Evolutionary conservation across 2,888 invertebrate genomes (phyloP).

Genomic region (Dolichomitus sp.): DNA sequence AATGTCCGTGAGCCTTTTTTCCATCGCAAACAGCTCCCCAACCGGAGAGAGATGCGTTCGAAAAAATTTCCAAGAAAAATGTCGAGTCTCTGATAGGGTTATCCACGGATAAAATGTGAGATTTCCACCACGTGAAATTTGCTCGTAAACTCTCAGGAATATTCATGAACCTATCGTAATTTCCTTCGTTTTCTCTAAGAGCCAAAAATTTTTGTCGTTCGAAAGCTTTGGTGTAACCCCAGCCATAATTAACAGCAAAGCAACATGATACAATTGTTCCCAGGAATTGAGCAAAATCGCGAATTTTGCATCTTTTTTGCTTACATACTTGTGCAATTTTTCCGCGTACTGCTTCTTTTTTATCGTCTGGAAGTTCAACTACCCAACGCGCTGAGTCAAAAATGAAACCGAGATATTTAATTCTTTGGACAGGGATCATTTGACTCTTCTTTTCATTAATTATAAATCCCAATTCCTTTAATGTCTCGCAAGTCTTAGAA

Average conservation of each 20-base stretch:
- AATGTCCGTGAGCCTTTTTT: constrained; percentile 35
- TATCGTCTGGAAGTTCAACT: constrained; percentile 46
- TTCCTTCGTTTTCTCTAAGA: constrained; percentile 16
- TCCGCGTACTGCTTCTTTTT: constrained; percentile 34
- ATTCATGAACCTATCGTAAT: constrained; percentile 46
- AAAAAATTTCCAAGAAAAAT: constrained; percentile 38
- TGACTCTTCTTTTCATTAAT: constrained; percentile 52
- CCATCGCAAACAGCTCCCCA: constrained; percentile 38
- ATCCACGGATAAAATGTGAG: not conserved
- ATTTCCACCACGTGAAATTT: constrained; percentile 51
- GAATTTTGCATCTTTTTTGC: constrained; percentile 26
- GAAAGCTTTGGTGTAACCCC: constrained; percentile 39
- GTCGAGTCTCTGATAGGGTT: constrained; percentile 26
- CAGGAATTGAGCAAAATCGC: constrained; percentile 46
- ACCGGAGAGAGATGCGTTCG: constrained; percentile 41
- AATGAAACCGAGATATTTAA: constrained; percentile 42
- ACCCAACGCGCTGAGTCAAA: constrained; percentile 45
- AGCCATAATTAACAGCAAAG: constrained; percentile 45
- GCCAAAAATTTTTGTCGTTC: constrained; percentile 51
- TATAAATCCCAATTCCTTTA: constrained; percentile 37
- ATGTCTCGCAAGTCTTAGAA: constrained; percentile 15
- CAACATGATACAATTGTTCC: constrained; percentile 34
- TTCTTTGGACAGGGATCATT: constrained; percentile 26
- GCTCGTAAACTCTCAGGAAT: constrained; percentile 3
- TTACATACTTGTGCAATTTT: constrained; percentile 21